These are phyloP conservation scores for Leucoraja erinaceus DNA, from an alignment of 2,113 vertebrate genomes.

Conservation along the genomic window DNA sequence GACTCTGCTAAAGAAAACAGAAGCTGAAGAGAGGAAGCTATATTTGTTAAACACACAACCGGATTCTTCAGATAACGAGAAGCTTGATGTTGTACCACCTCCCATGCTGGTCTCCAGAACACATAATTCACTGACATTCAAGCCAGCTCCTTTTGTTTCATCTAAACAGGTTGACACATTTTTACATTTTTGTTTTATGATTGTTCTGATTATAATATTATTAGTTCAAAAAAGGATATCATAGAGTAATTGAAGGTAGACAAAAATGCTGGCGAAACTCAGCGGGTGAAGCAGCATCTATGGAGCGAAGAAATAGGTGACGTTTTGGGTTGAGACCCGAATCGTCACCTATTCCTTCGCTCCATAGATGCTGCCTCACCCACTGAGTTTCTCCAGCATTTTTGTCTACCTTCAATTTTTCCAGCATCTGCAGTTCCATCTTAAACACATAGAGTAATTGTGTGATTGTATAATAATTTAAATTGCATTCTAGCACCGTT, in stretches of 20 bases:
- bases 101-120: conserved; percentile 74
- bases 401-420: too few species aligned
- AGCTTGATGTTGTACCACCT: conserved; percentile 63
- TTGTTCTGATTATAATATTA: conserved; percentile 40
- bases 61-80: conserved; percentile 46
- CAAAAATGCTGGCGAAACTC: too few species aligned
- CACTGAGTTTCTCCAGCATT: too few species aligned
- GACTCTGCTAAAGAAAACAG: conserved; percentile 69
- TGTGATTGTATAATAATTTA: background rate
- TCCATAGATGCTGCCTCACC: too few species aligned
- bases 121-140: conserved; percentile 69
- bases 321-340: too few species aligned
- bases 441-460: too few species aligned
- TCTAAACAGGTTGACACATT: conserved; percentile 63
- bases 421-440: too few species aligned
- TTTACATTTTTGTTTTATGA: conserved; percentile 39
- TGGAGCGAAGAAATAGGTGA: too few species aligned
- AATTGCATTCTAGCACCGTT: background rate
- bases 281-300: too few species aligned
- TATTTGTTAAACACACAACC: conserved; percentile 48
- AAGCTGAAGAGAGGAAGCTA: conserved; percentile 67
- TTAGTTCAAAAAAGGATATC: background rate
- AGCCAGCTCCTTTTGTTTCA: conserved; percentile 67
- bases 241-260: background rate
- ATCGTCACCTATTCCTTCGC: too few species aligned